phyloP scores from a whole-genome alignment of 2,113 vertebrate species.

The Apaloderma vittatum region DNA sequence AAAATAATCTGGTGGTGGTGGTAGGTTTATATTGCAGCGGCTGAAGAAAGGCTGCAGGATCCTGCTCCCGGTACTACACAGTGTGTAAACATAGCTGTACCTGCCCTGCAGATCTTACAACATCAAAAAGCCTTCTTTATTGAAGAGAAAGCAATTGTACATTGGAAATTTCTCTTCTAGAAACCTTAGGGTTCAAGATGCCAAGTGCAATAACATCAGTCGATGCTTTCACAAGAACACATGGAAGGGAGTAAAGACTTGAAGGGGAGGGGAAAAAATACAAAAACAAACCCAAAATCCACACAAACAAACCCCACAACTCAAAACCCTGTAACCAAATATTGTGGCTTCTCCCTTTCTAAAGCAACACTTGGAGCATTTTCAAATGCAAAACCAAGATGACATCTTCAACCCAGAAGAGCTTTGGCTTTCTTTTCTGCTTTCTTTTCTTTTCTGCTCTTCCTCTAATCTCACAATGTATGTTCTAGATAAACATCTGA shows the following conservation, averaged over 20 bases:
- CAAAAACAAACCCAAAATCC: not conserved
- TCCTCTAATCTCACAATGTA: not conserved
- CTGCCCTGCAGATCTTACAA: not conserved
- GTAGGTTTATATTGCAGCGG: not conserved
- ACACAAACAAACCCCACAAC: not conserved
- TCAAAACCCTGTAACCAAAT: constrained; percentile 1
- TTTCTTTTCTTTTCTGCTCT: not conserved
- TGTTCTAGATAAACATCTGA: constrained; percentile 12
- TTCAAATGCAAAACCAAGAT: not conserved
- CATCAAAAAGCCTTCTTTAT: not conserved
- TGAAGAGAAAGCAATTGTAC: constrained; percentile 7
- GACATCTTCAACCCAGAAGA: constrained; percentile 18
- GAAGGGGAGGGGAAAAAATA: rapidly evolving
- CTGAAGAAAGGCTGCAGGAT: not conserved
- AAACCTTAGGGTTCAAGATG: not conserved
- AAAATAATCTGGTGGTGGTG: not conserved
- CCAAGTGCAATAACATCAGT: constrained; percentile 23
- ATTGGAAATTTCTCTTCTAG: not conserved
- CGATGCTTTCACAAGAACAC: not conserved
- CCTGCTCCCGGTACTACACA: not conserved
- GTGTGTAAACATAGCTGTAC: not conserved
- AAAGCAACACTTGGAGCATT: not conserved
- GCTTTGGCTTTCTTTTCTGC: not conserved
- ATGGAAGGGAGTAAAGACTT: not conserved
- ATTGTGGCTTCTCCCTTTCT: not conserved